Evolutionary conservation across 1,140 invertebrate species (phyloP).

Genomic region (Liolophura sinensis): DNA sequence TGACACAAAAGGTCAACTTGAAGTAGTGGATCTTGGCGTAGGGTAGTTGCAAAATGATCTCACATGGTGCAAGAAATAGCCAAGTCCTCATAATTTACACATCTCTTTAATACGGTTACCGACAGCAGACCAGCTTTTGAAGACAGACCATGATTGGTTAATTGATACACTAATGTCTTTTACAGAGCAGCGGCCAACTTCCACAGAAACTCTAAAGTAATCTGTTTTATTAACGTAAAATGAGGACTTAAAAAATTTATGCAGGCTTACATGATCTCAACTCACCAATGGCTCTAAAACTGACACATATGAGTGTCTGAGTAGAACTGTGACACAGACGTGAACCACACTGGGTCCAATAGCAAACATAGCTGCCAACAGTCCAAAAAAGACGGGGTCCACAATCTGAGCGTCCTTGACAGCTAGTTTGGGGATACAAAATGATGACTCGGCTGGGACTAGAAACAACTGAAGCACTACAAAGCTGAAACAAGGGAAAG

Average conservation of each 20-base stretch:
- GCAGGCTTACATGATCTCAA: neutral
- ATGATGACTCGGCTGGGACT: constrained; percentile 35
- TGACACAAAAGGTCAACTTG: neutral
- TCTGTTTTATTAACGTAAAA: too few relatives aligned
- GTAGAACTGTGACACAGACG: constrained; percentile 11
- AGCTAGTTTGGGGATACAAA: constrained; percentile 15
- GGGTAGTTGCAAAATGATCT: too few relatives aligned
- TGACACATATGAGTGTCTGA: constrained; percentile 5
- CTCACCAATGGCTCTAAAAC: constrained; percentile 21
- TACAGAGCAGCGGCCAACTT: too few relatives aligned
- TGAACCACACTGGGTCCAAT: constrained; percentile 26
- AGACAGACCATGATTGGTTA: too few relatives aligned
- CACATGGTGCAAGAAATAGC: too few relatives aligned
- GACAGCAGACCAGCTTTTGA: too few relatives aligned
- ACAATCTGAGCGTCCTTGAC: constrained; percentile 34
- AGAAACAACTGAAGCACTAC: constrained; percentile 36
- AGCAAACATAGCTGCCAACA: constrained; percentile 25
- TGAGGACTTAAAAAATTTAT: too few relatives aligned
- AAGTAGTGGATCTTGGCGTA: too few relatives aligned
- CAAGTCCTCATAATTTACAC: too few relatives aligned
- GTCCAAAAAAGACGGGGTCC: constrained; percentile 20
- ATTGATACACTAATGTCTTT: too few relatives aligned
- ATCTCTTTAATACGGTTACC: too few relatives aligned
- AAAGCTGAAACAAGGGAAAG: constrained; percentile 31
- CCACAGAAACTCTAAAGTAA: too few relatives aligned